These are phyloP conservation scores for Micronisus gabar DNA, from an alignment of 2,113 vertebrate species.

Conservation along the genomic window DNA sequence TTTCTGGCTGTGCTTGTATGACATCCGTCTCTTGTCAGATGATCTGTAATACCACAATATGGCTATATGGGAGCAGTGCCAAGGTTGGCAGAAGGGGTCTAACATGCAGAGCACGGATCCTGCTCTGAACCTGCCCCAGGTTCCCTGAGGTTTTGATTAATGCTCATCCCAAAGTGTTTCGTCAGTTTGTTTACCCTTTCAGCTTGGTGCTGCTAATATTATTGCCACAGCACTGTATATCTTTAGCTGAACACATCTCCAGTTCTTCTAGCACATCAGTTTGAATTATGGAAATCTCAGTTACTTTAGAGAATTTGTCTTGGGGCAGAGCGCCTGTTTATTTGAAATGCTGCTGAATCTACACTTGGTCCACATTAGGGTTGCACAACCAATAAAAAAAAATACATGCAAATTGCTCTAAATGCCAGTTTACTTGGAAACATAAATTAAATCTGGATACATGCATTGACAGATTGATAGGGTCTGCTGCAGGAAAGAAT, in stretches of 20 bases:
- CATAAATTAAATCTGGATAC: not conserved
- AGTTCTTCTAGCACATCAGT: not conserved
- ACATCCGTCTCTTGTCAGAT: not conserved
- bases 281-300: not conserved
- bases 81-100: not conserved
- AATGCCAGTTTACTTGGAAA: not conserved
- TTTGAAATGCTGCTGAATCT: not conserved
- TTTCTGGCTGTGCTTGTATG: not conserved
- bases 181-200: not conserved
- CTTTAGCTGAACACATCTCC: not conserved
- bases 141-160: not conserved
- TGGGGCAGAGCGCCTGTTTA: not conserved
- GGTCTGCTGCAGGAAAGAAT: not conserved
- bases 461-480: not conserved
- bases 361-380: not conserved
- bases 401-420: not conserved
- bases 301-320: not conserved
- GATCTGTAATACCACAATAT: not conserved
- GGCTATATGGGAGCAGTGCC: not conserved
- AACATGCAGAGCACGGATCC: not conserved
- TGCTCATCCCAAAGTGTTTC: not conserved
- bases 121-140: not conserved
- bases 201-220: not conserved
- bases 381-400: not conserved
- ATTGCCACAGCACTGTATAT: not conserved